Evolutionary conservation across 1,140 invertebrate species (phyloP), one percentile per base, ranked within the genome.

Genomic region (Chironomus tepperi): DNA sequence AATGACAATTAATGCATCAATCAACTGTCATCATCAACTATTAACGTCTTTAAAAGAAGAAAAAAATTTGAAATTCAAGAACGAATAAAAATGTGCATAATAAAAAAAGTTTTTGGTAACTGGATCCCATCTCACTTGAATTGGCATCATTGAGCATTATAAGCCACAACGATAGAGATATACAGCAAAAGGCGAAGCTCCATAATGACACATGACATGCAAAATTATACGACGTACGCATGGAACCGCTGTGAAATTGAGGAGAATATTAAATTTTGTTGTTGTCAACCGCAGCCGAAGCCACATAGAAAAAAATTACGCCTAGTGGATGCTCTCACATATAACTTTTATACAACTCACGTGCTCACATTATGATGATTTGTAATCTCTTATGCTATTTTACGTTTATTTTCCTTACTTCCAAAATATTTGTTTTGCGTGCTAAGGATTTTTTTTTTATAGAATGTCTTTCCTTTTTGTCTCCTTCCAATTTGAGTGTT

Each of bases 351-450:
- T 34, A 34, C 24, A 57, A n/a, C 12, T 57, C 47, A 57, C 47
- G 47, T 57, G 47, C 47, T 57, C 47, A 57, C 47, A 57, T 57
- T 57, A 57, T 57, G 47, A 57, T 57, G 47, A 57, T 57, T 57
- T 57, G 47, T 57, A 57, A 57, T 57, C 47, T 57, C 47, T 57
- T 57, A n/a, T n/a, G 47, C 47, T 57, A 57, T 57, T 57, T 57
- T 57, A n/a, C 43, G 9, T 47, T 47, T 47, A 9, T 47, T 15
- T 47, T n/a, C 15, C 47, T 15, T 57, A 57, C 47, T n/a, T 15
- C 47, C 12, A n/a, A n/a, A n/a, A 57, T n/a, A 57, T 57, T 57
- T 57, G 3, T 34, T 12, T 47, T 47, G 47, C n/a, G 12, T 57
- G 47, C n/a, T 57, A 57, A n/a, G n/a, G 47, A 57, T 57, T 57